Evolutionary conservation across 1,140 invertebrate genomes (phyloP), one percentile per base, ranked within the genome.

Genomic region (Lordiphosa stackelbergi): DNA sequence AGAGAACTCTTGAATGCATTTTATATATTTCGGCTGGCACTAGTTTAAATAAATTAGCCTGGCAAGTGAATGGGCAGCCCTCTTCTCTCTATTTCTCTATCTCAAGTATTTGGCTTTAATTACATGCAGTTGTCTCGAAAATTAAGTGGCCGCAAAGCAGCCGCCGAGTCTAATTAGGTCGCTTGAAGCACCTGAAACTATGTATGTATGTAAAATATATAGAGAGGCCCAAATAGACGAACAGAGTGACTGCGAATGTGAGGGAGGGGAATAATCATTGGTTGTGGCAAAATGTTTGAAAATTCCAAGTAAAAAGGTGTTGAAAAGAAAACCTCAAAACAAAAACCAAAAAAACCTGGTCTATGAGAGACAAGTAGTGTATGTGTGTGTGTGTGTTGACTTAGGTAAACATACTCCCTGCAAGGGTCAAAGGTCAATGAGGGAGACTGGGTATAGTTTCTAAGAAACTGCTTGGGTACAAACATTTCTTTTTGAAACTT

Each of bases 21-120:
- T 68, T 24, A 38, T 45, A 38, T 45, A 34, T 28, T 31, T 66
- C 47, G 65, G 56, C 49, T 46, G 48, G 47, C 42, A 53, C 52
- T 69, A 64, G 73, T 69, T 73, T 79, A 66, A 74, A 79, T 81
- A 81, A 81, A 79, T 79, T 79, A 74, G 54, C 53, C 54, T 13
- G 12, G 60, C 34, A 47, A 57, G 42, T 58, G 34, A 43, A 66
- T 56, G 53, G 54, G 37, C n/a, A 34, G 24, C 11, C 19, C 24
- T 51, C 35, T 35, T 45, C 37, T 36, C 12, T 37, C 9, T 38
- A n/a, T 12, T 11, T 43, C 34, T 69, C 46, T 47, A 54, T 37
- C 55, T 53, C 28, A 12, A 53, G 48, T 61, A 56, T 66, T 63
- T 60, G 62, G 45, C 73, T 78, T 68, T 56, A 81, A 78, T 73